These are phyloP conservation scores for Seira sanloemensis DNA, from an alignment of 2,888 invertebrate genomes.

Conservation along the genomic window DNA sequence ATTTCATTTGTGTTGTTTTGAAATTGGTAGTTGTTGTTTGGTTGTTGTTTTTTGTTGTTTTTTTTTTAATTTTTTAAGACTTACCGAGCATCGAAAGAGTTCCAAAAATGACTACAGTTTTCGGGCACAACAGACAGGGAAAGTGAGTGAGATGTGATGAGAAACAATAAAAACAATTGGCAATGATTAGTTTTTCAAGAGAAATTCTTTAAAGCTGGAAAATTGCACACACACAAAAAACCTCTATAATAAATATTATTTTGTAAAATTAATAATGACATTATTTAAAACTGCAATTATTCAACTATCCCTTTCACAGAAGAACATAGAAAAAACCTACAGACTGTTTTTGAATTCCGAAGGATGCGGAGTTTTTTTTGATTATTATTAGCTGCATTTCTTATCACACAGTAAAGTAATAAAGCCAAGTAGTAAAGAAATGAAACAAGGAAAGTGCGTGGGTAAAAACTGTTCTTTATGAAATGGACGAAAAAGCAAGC, in stretches of 20 bases:
- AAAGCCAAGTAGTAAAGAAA: neutral
- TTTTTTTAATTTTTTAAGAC: conserved; percentile 76
- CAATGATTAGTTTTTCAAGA: conserved; percentile 71
- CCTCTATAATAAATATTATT: neutral
- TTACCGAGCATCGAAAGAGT: conserved; percentile 99
- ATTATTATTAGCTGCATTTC: neutral
- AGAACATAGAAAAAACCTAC: neutral
- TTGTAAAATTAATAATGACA: neutral
- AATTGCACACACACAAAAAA: conserved; percentile 1
- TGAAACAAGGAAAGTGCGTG: no score
- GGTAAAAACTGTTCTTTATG: no score
- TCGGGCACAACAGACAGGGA: conserved; percentile 73
- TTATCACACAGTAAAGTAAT: neutral
- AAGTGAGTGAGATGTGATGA: conserved; percentile 74
- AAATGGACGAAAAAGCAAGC: no score
- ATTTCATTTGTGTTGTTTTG: neutral
- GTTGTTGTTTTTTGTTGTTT: conserved; percentile 21
- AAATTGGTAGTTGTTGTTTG: neutral
- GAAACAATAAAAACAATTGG: conserved; percentile 74
- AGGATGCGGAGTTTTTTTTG: no score
- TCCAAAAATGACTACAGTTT: conserved; percentile 95
- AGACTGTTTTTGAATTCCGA: neutral
- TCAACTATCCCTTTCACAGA: neutral
- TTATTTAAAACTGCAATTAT: neutral
- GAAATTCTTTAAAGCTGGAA: neutral